These are phyloP conservation scores for Rachycentron canadum DNA, from an alignment of 2,797 vertebrate species.

Conservation along the genomic window DNA sequence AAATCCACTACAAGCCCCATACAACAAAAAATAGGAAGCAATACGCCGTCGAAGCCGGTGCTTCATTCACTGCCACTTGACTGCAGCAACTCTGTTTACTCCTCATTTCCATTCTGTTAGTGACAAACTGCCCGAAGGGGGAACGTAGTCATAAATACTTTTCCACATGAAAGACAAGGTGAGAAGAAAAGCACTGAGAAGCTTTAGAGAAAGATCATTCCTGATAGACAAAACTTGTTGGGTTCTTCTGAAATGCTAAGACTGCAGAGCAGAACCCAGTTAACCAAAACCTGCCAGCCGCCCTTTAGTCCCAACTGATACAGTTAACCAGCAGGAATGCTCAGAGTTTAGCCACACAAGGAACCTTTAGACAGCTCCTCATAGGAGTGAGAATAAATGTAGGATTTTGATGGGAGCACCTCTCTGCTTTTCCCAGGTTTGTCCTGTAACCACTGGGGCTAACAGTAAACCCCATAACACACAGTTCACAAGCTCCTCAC, in stretches of 20 bases:
- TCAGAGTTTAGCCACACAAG: slow-evolving; percentile 74
- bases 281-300: slow-evolving; percentile 56
- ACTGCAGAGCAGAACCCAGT: slow-evolving; percentile 53
- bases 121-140: slow-evolving; percentile 53
- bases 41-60: slow-evolving; percentile 43
- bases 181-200: slow-evolving; percentile 51
- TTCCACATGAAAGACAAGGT: slow-evolving; percentile 65
- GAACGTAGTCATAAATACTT: slow-evolving; percentile 57
- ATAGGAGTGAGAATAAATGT: slow-evolving; percentile 74
- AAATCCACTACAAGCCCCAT: slow-evolving; percentile 59
- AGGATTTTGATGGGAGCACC: slow-evolving; percentile 77
- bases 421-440: slow-evolving; percentile 74
- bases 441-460: slow-evolving; percentile 79
- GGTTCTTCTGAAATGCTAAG: slow-evolving; percentile 36
- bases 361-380: slow-evolving; percentile 72
- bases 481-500: slow-evolving; percentile 87
- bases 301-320: slow-evolving; percentile 58
- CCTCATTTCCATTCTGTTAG: slow-evolving; percentile 57
- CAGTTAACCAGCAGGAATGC: slow-evolving; percentile 69
- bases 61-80: slow-evolving; percentile 49
- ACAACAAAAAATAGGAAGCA: slow-evolving; percentile 61
- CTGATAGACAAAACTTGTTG: slow-evolving; percentile 51
- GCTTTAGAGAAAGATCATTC: slow-evolving; percentile 33
- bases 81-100: slow-evolving; percentile 65
- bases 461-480: slow-evolving; percentile 85